Percentiles rank a stretch among this genome's conserved stretches.
Evolutionary conservation across 2,888 invertebrate species (phyloP).

Genomic region (Trachelus iudaicus): DNA sequence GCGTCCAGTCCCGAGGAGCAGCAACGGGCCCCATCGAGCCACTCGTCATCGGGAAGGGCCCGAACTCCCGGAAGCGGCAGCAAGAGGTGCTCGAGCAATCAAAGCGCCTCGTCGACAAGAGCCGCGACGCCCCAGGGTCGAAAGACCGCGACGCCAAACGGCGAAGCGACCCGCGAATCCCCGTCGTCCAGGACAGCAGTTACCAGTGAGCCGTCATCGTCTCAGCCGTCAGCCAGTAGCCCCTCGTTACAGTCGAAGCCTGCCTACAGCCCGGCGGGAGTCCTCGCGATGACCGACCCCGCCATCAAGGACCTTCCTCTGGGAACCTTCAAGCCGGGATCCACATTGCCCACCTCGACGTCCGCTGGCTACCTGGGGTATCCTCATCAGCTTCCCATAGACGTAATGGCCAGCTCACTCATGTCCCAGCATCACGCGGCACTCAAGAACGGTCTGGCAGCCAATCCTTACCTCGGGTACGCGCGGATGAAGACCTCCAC

Average conservation of each 20-base stretch:
- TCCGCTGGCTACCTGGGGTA: conserved; percentile 73
- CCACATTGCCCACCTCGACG: conserved; percentile 67
- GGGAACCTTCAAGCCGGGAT: conserved; percentile 73
- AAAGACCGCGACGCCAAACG: conserved; percentile 71
- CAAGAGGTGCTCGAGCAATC: conserved; percentile 79
- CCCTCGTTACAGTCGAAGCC: conserved; percentile 45
- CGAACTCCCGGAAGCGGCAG: conserved; percentile 50
- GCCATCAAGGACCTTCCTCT: conserved; percentile 74
- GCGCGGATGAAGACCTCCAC: conserved; percentile 83
- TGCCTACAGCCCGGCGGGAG: conserved; percentile 69
- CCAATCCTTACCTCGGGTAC: conserved; percentile 87
- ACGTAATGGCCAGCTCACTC: conserved; percentile 80
- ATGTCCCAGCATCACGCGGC: conserved; percentile 82
- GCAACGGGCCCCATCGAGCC: conserved; percentile 69
- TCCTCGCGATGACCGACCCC: conserved; percentile 72
- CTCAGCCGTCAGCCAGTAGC: conserved; percentile 39
- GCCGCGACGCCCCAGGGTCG: conserved; percentile 70
- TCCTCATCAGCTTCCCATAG: conserved; percentile 76
- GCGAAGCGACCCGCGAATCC: conserved; percentile 46
- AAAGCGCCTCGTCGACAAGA: conserved; percentile 78
- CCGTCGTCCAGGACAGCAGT: conserved; percentile 65
- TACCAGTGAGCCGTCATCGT: conserved; percentile 54
- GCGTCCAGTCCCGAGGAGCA: conserved; percentile 73
- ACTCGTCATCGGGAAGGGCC: conserved; percentile 56
- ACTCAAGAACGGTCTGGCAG: conserved; percentile 74